Evolutionary conservation across 2,888 invertebrate species (phyloP), one percentile per base, ranked within the genome.

Genomic region (Cosmia pyralina): DNA sequence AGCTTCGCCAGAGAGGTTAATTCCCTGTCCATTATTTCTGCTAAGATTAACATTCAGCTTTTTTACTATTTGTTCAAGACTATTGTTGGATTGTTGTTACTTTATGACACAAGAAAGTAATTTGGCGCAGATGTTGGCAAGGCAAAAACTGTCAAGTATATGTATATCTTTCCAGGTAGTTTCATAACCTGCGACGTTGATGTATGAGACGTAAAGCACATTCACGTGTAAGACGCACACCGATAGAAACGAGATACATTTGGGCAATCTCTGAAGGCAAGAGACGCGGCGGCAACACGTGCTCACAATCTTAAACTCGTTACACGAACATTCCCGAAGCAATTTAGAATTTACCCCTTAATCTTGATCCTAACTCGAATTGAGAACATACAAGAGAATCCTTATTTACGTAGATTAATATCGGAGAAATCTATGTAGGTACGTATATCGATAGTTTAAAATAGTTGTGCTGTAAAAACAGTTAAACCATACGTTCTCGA

Each of bases 271-370:
- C 88, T 82, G 85, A 82, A 87, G 88, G 74, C 82, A 84, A 86
- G 88, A 91, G 91, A 89, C 88, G 88, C 83, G 88, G 83, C 79
- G 89, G 91, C 89, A 88, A 92, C 95, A 94, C 93, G 93, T 94
- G 94, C 90, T 90, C 89, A 91, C 93, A 92, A 95, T 95, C 93
- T 93, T 93, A 93, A 93, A 91, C 94, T 94, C 94, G 94, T 95
- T 95, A 94, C 89, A 86, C 78, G 88, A 91, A 91, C 91, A 89
- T 92, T 91, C 88, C 88, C 85, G 86, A 89, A 90, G 92, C 93
- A 93, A 94, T 94, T 94, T 94, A 89, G 93, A 91, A 92, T 93
- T 90, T 92, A 93, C 90, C 91, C 92, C 87, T 90, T 90, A 90
- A 92, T 92, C 91, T 91, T 89, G 88, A 91, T 93, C 87, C 87